Evolutionary conservation across 2,113 vertebrate genomes (phyloP).

Genomic region (Herpetotheres cachinnans): DNA sequence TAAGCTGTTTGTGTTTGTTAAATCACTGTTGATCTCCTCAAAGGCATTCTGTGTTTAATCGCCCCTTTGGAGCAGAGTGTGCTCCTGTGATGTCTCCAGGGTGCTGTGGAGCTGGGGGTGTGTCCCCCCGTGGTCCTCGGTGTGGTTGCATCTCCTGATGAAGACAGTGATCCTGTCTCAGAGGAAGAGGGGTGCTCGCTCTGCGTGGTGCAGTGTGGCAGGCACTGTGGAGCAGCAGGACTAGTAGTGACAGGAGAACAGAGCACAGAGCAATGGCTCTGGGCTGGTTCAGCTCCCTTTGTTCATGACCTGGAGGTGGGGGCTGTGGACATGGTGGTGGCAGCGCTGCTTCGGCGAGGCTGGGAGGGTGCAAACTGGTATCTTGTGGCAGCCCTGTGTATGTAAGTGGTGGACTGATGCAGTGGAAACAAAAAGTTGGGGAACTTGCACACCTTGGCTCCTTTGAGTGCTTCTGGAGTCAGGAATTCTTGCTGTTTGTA

Average conservation of each 20-base stretch:
- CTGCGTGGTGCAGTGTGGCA: neutral
- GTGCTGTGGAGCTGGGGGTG: neutral
- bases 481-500: neutral
- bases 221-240: neutral
- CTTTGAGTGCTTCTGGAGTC: neutral
- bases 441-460: neutral
- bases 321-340: neutral
- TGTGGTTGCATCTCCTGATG: neutral
- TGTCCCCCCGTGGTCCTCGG: rapidly evolving
- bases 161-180: neutral
- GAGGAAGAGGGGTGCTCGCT: neutral
- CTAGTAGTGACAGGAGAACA: neutral
- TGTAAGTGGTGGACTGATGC: neutral
- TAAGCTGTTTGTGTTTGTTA: neutral
- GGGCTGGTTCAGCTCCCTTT: neutral
- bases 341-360: neutral
- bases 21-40: neutral
- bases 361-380: neutral
- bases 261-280: neutral
- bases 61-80: neutral
- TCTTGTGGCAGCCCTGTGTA: neutral
- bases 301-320: neutral
- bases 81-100: neutral
- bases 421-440: neutral
- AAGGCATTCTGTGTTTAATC: neutral